Base-by-base conservation (phyloP, 2,113 vertebrate species). In the Hystrix cristata region DNA sequence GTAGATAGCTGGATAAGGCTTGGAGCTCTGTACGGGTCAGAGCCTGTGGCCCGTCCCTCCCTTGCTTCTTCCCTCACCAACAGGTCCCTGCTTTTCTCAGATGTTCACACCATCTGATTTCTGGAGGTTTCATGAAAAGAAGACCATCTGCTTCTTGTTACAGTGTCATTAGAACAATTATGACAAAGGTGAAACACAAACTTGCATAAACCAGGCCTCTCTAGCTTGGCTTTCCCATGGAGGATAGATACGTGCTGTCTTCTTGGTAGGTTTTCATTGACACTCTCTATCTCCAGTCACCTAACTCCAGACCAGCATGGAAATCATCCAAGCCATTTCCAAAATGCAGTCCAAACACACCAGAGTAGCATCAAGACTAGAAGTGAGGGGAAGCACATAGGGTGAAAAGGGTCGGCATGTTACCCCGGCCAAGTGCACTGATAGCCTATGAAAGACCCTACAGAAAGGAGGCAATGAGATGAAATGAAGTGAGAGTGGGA, bases 81-180 rank as follows among this genome's bases (percentile, higher is more conserved):
- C 23, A 76, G 25, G 59, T 14, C 65, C 71, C 60, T 79, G 60
- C 46, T 91, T 91, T 53, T 91, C 91, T 97, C 96, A 94, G 81
- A 96, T 92, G 76, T 53, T 95, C 71, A 51, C 51, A 19, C 96
- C 95, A 97, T 94, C 96, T 98, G 97, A 57, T 97, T 96, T 88
- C 82, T 53, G 19, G 84, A 96, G 85, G 80, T n/a, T 53, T 96
- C 87, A 34, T 85, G 7, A 85, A 46, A 96, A 48, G 84, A 90
- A 57, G 67, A 59, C 86, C 96, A 98, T 98, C 96, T 96, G 97
- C 82, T 97, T 82, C 95, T 93, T 97, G 96, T 97, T 98, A 96
- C 23, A 76, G 90, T 96, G 94, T 96, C 92, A 96, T 97, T 90
- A 97, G 97, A 95, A 90, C 95, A 97, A 96, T 97, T 96, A 96